These are phyloP conservation scores for Pentalonia nigronervosa DNA, from an alignment of 1,140 invertebrate genomes.

Conservation along the genomic window DNA sequence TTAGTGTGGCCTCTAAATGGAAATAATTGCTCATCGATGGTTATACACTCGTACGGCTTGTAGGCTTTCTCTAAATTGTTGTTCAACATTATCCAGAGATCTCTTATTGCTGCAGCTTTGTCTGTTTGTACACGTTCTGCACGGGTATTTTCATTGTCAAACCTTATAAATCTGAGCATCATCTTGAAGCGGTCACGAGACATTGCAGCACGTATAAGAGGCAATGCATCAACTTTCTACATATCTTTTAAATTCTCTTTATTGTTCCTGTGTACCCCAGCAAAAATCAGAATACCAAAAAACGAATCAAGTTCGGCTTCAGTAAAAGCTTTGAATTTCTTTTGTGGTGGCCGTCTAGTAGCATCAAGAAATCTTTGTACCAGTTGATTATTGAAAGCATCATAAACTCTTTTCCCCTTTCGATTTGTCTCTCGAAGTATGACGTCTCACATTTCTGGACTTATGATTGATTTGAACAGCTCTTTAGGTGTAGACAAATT, in stretches of 20 bases:
- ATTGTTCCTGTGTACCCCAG: constrained; percentile 15
- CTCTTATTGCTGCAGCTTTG: too few species aligned
- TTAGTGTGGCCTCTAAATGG: too few species aligned
- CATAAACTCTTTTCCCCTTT: neutral
- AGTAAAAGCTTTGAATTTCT: neutral
- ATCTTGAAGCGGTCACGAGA: too few species aligned
- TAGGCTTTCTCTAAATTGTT: too few species aligned
- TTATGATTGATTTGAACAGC: constrained; percentile 1
- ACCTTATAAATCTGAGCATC: too few species aligned
- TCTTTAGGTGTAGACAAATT: neutral
- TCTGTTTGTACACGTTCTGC: too few species aligned
- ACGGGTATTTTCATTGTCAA: too few species aligned
- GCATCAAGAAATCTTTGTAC: neutral
- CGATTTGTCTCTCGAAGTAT: neutral
- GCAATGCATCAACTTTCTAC: neutral
- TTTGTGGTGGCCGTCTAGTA: neutral
- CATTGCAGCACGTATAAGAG: neutral
- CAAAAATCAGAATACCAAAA: neutral
- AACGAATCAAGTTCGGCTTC: constrained; percentile 12
- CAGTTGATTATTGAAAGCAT: neutral
- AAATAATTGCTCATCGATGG: too few species aligned
- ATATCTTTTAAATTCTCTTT: neutral
- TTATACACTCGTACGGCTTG: too few species aligned
- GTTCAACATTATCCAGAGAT: too few species aligned
- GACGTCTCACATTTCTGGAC: neutral